Conservation (phyloP, 2,888 invertebrate species). For the Dryadula phaetusa region DNA sequence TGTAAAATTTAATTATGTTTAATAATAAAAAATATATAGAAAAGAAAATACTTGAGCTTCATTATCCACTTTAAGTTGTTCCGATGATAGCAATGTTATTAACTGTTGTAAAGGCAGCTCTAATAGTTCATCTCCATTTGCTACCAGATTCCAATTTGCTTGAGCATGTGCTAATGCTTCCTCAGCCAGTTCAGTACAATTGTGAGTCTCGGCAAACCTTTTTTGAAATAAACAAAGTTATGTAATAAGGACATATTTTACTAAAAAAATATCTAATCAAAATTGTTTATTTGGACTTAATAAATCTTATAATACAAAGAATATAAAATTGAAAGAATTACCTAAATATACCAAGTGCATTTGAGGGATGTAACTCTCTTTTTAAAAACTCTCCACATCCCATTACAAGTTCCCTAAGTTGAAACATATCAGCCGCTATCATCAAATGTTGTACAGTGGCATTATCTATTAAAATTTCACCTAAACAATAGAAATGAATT, state of each 20-base stretch:
- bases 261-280: not conserved
- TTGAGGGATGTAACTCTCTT: constrained; percentile 92
- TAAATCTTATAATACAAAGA: constrained; percentile 6
- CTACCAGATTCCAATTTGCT: constrained; percentile 92
- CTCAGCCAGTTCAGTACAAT: constrained; percentile 90
- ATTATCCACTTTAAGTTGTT: constrained; percentile 93
- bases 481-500: constrained; percentile 57
- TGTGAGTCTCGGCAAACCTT: constrained; percentile 93
- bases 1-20: too few species aligned
- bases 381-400: constrained; percentile 94
- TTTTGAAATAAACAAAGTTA: not conserved
- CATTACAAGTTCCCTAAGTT: constrained; percentile 90
- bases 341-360: constrained; percentile 95
- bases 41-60: constrained; percentile 91
- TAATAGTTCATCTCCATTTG: constrained; percentile 91
- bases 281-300: too few species aligned
- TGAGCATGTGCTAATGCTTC: constrained; percentile 93
- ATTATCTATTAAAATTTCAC: constrained; percentile 88
- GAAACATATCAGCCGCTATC: constrained; percentile 96
- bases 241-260: too few species aligned
- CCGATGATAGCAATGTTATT: constrained; percentile 91
- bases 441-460: constrained; percentile 95
- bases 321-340: constrained; percentile 21
- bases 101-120: constrained; percentile 92
- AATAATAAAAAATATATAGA: not conserved